Conservation (phyloP, 2,888 invertebrate genomes). For the Aplocera efformata region DNA sequence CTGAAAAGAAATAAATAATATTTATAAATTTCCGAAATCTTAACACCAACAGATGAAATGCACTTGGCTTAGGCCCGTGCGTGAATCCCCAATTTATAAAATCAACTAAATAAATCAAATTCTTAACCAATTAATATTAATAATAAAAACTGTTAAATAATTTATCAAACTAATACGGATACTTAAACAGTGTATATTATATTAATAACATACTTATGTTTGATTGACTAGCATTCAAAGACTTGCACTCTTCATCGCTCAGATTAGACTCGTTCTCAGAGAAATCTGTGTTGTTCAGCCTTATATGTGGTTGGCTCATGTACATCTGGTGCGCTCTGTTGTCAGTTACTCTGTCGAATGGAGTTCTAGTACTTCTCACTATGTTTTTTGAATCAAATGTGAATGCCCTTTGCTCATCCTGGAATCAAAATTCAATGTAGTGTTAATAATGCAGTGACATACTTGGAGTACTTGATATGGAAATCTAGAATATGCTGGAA, state of each 20-base stretch:
- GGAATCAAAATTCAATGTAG: conserved; percentile 17
- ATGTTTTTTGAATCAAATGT: conserved; percentile 59
- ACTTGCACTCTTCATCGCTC: conserved; percentile 67
- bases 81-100: too few relatives aligned
- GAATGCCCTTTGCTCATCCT: conserved; percentile 57
- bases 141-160: too few relatives aligned
- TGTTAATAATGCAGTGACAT: neutral
- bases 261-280: conserved; percentile 67
- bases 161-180: neutral
- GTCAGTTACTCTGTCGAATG: conserved; percentile 39
- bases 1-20: conserved; percentile 34
- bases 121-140: too few relatives aligned
- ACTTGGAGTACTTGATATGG: neutral
- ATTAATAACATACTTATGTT: conserved; percentile 52
- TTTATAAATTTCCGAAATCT: too few relatives aligned
- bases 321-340: conserved; percentile 43
- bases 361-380: conserved; percentile 43
- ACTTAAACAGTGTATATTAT: conserved; percentile 1
- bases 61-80: too few relatives aligned
- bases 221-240: conserved; percentile 60
- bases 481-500: neutral
- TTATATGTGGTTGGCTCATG: conserved; percentile 55
- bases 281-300: conserved; percentile 49
- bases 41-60: too few relatives aligned
- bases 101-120: too few relatives aligned